These are phyloP conservation scores for Entelurus aequoreus DNA, from an alignment of 2,113 vertebrate species.

Conservation along the genomic window DNA sequence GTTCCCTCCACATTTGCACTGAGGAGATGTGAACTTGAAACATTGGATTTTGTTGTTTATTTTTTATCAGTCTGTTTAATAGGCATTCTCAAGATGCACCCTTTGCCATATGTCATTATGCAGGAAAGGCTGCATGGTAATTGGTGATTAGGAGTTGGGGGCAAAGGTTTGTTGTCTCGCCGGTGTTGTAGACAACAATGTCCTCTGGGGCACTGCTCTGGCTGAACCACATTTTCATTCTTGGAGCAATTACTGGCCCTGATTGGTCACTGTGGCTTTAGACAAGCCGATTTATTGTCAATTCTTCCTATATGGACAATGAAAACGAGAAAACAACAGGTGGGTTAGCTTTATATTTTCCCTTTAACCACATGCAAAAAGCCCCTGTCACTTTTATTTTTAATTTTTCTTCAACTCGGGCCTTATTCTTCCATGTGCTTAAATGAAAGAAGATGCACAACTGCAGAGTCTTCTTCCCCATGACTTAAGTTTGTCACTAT, in stretches of 20 bases:
- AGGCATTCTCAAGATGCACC: constrained; percentile 18
- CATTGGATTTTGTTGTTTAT: constrained; percentile 21
- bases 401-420: too few species aligned
- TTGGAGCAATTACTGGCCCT: constrained; percentile 41
- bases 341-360: background rate
- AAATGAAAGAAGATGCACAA: too few species aligned
- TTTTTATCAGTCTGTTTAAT: constrained; percentile 25
- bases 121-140: constrained; percentile 55
- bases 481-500: too few species aligned
- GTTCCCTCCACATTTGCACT: constrained; percentile 35
- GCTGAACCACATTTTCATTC: constrained; percentile 26
- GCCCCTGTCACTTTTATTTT: too few species aligned
- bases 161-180: constrained; percentile 37
- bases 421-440: too few species aligned
- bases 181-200: constrained; percentile 24
- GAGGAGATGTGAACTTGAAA: constrained; percentile 13
- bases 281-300: constrained; percentile 38
- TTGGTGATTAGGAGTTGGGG: constrained; percentile 54
- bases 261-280: constrained; percentile 38
- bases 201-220: constrained; percentile 30
- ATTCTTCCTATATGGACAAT: constrained; percentile 5
- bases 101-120: constrained; percentile 42
- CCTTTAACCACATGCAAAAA: constrained; percentile 2
- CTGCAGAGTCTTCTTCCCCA: too few species aligned
- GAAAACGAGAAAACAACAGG: background rate